Conservation (phyloP, 2,888 invertebrate species). For the Hemaris fuciformis region DNA sequence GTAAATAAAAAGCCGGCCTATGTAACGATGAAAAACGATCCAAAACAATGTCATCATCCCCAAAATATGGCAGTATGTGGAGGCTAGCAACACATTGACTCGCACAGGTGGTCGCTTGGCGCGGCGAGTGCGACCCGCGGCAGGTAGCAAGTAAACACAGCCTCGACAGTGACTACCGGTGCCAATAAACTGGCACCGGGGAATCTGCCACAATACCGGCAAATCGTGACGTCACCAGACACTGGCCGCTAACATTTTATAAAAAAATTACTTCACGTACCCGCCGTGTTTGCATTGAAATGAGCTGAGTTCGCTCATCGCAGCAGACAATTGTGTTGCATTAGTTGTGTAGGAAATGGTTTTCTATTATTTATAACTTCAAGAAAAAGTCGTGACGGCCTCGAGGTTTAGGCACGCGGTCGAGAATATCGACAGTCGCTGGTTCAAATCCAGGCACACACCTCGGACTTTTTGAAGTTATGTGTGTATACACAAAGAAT, state of each 20-base stretch:
- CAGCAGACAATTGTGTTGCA: too few species aligned
- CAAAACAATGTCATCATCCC: neutral
- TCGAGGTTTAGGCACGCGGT: too few species aligned
- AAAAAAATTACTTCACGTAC: neutral
- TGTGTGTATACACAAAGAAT: too few species aligned
- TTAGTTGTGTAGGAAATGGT: neutral
- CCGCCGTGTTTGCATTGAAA: neutral
- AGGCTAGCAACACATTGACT: conserved; percentile 36
- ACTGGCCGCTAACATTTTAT: too few species aligned
- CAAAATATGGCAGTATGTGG: neutral
- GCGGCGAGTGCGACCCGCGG: conserved; percentile 23
- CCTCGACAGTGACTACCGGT: neutral
- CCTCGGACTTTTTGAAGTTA: too few species aligned
- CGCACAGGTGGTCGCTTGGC: conserved; percentile 65
- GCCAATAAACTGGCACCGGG: neutral
- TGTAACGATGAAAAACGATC: too few species aligned
- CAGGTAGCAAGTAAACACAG: conserved; percentile 32
- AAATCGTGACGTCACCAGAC: neutral
- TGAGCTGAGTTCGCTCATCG: too few species aligned
- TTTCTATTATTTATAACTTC: too few species aligned
- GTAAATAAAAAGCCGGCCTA: too few species aligned
- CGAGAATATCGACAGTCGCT: too few species aligned
- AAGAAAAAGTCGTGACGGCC: too few species aligned
- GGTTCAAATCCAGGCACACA: too few species aligned
- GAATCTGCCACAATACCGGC: neutral